These are phyloP conservation scores for Acronicta psi DNA, from an alignment of 2,888 invertebrate genomes.

Conservation along the genomic window DNA sequence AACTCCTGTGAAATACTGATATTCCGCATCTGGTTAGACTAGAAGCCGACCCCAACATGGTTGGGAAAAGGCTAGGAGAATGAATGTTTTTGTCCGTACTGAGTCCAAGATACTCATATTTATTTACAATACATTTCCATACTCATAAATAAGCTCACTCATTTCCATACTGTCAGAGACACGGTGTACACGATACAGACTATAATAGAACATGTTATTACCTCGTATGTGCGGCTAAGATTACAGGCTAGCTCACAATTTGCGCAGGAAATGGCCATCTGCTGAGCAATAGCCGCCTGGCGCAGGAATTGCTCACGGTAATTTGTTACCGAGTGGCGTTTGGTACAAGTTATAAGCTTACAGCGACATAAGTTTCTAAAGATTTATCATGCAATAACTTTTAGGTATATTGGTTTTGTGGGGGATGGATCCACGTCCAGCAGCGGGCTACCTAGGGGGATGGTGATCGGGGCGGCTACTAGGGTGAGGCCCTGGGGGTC, in stretches of 20 bases:
- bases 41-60: too few relatives aligned
- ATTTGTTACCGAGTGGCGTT: constrained; percentile 40
- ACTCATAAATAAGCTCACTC: constrained; percentile 8
- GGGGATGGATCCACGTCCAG: too few relatives aligned
- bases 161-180: constrained; percentile 18
- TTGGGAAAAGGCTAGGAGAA: too few relatives aligned
- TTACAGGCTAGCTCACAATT: constrained; percentile 53
- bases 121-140: neutral
- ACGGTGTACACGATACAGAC: neutral
- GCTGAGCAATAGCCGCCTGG: constrained; percentile 47
- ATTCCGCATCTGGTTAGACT: too few relatives aligned
- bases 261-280: constrained; percentile 50
- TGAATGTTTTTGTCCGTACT: too few relatives aligned
- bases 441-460: too few relatives aligned
- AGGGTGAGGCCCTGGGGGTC: too few relatives aligned
- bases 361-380: neutral
- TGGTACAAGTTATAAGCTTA: constrained; percentile 20
- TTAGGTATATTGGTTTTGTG: too few relatives aligned
- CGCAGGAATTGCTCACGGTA: constrained; percentile 20
- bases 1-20: too few relatives aligned
- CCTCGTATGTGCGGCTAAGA: constrained; percentile 24
- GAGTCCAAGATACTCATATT: too few relatives aligned
- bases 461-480: too few relatives aligned
- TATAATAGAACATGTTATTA: neutral
- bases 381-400: too few relatives aligned